Conservation (phyloP, 1,140 invertebrate species). For the Drosophila burlai region DNA sequence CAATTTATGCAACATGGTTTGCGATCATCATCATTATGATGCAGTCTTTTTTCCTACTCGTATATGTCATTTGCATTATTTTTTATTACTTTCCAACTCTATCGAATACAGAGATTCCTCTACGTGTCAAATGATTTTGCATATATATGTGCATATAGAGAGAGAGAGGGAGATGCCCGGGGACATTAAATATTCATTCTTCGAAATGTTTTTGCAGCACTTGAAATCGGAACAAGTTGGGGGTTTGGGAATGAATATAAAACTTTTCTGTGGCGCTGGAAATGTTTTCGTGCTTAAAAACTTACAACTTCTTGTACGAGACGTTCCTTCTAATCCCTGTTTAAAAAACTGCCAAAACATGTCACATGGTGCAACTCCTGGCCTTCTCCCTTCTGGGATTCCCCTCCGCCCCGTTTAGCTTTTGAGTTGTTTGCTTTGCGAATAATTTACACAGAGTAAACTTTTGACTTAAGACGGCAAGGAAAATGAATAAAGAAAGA, state of each 20-base stretch:
- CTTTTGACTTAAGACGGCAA: slow-evolving; percentile 66
- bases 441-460: slow-evolving; percentile 80
- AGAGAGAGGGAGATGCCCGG: not conserved
- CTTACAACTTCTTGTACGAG: slow-evolving; percentile 79
- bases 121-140: slow-evolving; percentile 48
- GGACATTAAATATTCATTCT: slow-evolving; percentile 52
- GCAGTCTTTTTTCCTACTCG: slow-evolving; percentile 42
- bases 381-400: not conserved
- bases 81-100: slow-evolving; percentile 54
- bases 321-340: slow-evolving; percentile 79
- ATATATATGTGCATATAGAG: not conserved
- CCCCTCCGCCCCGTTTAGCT: slow-evolving; percentile 34
- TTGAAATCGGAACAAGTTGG: slow-evolving; percentile 43
- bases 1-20: slow-evolving; percentile 72
- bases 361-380: slow-evolving; percentile 54
- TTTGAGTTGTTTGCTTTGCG: slow-evolving; percentile 78
- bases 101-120: slow-evolving; percentile 39
- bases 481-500: slow-evolving; percentile 46
- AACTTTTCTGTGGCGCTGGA: slow-evolving; percentile 42
- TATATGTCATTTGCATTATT: slow-evolving; percentile 80
- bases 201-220: slow-evolving; percentile 37
- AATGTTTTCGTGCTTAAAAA: slow-evolving; percentile 67
- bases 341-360: slow-evolving; percentile 80
- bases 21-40: slow-evolving; percentile 26
- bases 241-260: slow-evolving; percentile 35